phyloP scores from a whole-genome alignment of 1,140 invertebrate species.

The Laodelphax striatellus region DNA sequence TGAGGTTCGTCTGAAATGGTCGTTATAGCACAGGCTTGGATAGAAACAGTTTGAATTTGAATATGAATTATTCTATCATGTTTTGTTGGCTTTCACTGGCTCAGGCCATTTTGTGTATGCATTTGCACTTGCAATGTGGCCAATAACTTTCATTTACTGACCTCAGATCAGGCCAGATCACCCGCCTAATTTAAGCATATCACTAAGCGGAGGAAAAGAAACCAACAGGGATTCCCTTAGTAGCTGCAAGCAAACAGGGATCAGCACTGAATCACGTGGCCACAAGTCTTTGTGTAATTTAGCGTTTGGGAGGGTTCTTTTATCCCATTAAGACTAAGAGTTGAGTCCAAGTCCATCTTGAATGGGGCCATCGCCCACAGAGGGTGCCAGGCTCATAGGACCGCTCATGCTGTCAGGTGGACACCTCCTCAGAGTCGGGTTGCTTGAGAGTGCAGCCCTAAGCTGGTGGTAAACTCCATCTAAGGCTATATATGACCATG shows the following conservation, averaged over 20 bases:
- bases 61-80: no score
- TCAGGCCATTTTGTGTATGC: no score
- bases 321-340: conserved; percentile 65
- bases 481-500: conserved; percentile 73
- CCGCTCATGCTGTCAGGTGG: conserved; percentile 36
- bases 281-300: conserved; percentile 24
- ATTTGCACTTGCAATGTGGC: neutral
- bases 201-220: conserved; percentile 86
- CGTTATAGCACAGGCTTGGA: no score
- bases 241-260: conserved; percentile 78
- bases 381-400: no score
- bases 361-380: no score
- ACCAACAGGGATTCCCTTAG: conserved; percentile 78
- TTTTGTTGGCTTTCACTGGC: no score
- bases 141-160: no score
- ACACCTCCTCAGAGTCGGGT: conserved; percentile 60
- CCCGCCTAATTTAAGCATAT: conserved; percentile 81
- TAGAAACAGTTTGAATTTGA: no score
- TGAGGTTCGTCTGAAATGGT: no score
- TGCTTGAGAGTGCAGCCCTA: conserved; percentile 77
- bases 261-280: conserved; percentile 46
- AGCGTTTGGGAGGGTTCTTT: conserved; percentile 51
- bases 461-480: conserved; percentile 62
- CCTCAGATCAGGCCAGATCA: conserved; percentile 58
- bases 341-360: no score